phyloP scores from a whole-genome alignment of 2,888 invertebrate genomes.

The Muschampia plurimacula region DNA sequence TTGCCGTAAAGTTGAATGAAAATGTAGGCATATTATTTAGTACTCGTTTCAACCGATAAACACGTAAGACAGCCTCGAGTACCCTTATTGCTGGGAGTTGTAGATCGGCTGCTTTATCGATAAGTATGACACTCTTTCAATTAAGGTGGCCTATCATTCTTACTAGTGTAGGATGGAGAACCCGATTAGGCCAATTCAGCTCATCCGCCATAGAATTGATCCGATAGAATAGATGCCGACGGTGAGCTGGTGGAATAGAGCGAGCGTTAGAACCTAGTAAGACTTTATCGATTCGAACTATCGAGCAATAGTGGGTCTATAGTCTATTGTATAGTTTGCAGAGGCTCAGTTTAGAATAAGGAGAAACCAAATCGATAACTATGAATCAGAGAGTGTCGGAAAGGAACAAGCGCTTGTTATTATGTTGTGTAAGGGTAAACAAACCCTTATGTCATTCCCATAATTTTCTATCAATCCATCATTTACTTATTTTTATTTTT shows the following conservation, averaged over 20 bases:
- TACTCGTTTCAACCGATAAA: neutral
- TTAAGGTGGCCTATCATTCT: neutral
- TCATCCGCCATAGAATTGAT: conserved; percentile 4
- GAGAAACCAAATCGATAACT: neutral
- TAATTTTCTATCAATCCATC: no score
- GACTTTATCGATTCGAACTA: neutral
- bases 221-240: neutral
- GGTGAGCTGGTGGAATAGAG: neutral
- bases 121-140: conserved; percentile 1
- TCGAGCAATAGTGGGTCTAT: neutral
- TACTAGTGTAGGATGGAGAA: conserved; percentile 3
- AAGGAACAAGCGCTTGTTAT: no score
- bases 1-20: no score
- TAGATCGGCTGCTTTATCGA: neutral
- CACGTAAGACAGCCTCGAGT: neutral
- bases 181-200: neutral
- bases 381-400: no score
- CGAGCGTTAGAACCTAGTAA: no score
- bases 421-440: no score
- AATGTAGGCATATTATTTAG: no score
- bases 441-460: no score
- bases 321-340: neutral
- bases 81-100: neutral
- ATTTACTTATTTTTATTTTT: no score
- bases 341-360: neutral